Evolutionary conservation across 1,140 invertebrate species (phyloP).

Genomic region (Eurosta solidaginis): DNA sequence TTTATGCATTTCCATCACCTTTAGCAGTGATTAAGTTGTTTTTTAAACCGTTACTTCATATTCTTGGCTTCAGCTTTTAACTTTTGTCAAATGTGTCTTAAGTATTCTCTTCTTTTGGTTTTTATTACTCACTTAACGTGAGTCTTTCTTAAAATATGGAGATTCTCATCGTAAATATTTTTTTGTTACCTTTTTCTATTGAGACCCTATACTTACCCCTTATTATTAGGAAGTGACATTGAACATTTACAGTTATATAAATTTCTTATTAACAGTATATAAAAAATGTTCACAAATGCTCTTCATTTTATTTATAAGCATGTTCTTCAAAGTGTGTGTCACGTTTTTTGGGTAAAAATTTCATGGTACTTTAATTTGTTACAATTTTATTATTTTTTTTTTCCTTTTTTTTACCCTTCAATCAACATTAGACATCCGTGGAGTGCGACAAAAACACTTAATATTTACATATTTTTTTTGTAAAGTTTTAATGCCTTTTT

Average conservation of each 20-base stretch:
- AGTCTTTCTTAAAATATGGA: background rate
- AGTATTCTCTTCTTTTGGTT: background rate
- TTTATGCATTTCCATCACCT: slow-evolving; percentile 1
- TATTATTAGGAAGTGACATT: no score
- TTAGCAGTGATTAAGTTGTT: background rate
- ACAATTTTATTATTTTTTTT: background rate
- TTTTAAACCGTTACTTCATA: background rate
- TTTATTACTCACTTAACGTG: background rate
- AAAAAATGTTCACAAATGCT: background rate
- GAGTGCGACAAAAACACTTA: no score
- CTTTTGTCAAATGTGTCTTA: background rate
- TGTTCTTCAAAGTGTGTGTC: background rate
- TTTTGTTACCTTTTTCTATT: background rate
- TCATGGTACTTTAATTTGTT: background rate
- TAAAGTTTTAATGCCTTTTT: no score
- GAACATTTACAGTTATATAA: no score
- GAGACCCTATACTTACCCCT: background rate
- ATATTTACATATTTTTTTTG: no score
- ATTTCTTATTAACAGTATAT: no score
- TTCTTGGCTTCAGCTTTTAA: background rate
- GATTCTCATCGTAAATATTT: no score
- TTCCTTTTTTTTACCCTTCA: background rate
- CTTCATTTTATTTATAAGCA: background rate
- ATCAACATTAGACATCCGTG: background rate
- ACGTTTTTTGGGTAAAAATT: background rate